Base-by-base conservation (phyloP, 2,113 vertebrate genomes). In the Ceyx cyanopectus region DNA sequence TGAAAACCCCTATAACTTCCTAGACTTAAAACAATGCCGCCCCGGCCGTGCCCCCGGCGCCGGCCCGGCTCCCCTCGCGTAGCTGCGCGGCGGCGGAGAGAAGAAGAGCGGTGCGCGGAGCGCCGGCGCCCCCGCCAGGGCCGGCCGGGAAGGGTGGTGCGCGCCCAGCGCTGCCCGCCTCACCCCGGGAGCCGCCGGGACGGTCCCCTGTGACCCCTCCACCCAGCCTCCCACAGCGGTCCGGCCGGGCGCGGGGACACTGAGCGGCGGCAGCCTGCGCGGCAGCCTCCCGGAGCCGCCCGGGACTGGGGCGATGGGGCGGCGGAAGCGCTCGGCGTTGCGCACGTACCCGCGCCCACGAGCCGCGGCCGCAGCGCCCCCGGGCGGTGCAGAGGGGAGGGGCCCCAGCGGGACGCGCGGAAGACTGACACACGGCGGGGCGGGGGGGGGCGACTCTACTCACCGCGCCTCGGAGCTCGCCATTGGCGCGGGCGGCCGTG, bases 401-500 rank as follows among this genome's bases (percentile, higher is more conserved):
- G 21, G 27, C 32, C 24, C 24, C 61, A 29, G 6, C 26, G 16
- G 34, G 61, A n/a, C 27, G 14, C 26, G 40, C 66, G 54, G 72
- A 37, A 23, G 78, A 62, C 32, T 45, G 70, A 58, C 60, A 83
- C 27, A 7, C 18, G 37, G 53, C 40, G 10, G 54, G 77, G 51
- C 27, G 37, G 70, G 70, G 6, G 6, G 70, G 50, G 50, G 62
- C 63, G 67, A 75, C 34, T 72, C 46, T 74, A 26, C 26, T 30
- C 72, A 21, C 61, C 62, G 58, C 70, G 50, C 37, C 77, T 68
- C 50, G 66, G 60, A 56, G 72, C 70, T 91, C 73, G 63, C 87
- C 72, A 95, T 94, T 94, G 94, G 94, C 41, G 69, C 69, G 18
- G 50, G 54, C 62, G 24, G 46, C 50, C 21, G 50, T 95, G 94